Evolutionary conservation across 1,140 invertebrate species (phyloP).

Genomic region (Leptopilina boulardi): DNA sequence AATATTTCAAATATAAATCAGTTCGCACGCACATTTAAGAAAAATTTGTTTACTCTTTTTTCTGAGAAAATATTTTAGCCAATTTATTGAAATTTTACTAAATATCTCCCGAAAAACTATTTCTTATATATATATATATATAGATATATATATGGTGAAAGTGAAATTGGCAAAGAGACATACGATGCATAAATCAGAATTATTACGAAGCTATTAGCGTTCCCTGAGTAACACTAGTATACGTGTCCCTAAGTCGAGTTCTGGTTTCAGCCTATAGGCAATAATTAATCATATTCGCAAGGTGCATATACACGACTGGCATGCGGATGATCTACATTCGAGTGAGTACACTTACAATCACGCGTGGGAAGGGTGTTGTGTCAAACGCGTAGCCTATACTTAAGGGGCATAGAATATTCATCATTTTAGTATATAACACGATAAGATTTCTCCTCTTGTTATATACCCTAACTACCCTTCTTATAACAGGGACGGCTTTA

Average conservation of each 20-base stretch:
- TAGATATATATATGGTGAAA: too few species aligned
- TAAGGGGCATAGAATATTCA: slow-evolving; percentile 74
- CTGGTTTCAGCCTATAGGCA: slow-evolving; percentile 62
- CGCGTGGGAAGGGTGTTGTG: slow-evolving; percentile 49
- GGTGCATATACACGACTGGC: slow-evolving; percentile 41
- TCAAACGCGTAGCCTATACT: slow-evolving; percentile 68
- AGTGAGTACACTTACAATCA: slow-evolving; percentile 26
- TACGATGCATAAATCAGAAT: slow-evolving; percentile 71
- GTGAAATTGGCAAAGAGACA: slow-evolving; percentile 42
- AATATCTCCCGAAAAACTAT: too few species aligned
- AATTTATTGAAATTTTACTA: too few species aligned
- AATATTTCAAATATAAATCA: neutral
- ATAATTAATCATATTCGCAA: slow-evolving; percentile 71
- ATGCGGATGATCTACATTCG: slow-evolving; percentile 31
- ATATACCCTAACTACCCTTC: neutral
- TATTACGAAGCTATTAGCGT: slow-evolving; percentile 71
- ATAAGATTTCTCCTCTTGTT: slow-evolving; percentile 66
- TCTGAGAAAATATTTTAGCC: too few species aligned
- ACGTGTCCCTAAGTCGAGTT: slow-evolving; percentile 40
- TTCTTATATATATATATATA: too few species aligned
- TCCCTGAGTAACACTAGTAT: slow-evolving; percentile 66
- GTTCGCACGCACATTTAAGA: neutral
- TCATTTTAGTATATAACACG: slow-evolving; percentile 63
- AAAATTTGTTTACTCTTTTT: too few species aligned
- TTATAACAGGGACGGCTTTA: neutral